Conservation (phyloP, 2,888 invertebrate genomes). For the Drosophila emarginata region DNA sequence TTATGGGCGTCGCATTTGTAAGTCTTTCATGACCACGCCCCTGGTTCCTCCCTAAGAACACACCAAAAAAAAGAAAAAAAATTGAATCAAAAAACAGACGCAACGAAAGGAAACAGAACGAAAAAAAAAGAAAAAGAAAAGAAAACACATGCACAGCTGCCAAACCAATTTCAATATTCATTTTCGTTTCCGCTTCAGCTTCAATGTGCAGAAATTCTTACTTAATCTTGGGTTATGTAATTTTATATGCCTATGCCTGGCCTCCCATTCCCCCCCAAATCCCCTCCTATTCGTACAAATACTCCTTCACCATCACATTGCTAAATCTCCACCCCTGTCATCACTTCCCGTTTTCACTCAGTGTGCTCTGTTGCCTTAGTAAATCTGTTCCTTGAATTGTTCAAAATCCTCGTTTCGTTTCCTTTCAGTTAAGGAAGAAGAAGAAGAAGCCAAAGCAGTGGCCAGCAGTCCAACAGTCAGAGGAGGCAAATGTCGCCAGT, state of each 20-base stretch:
- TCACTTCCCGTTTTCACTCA: not conserved
- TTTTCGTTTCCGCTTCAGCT: constrained; percentile 59
- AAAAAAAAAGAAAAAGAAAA: not conserved
- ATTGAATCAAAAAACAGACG: constrained; percentile 19
- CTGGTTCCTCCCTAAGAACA: constrained; percentile 1
- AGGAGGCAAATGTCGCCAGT: constrained; percentile 16
- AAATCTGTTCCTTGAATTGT: constrained; percentile 42
- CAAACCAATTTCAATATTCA: constrained; percentile 77
- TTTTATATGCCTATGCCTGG: constrained; percentile 55
- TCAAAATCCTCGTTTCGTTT: constrained; percentile 41
- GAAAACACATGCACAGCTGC: constrained; percentile 52
- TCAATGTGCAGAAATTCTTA: constrained; percentile 56
- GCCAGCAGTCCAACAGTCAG: constrained; percentile 44
- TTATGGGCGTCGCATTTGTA: constrained; percentile 51
- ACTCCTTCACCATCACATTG: not conserved
- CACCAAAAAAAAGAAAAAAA: not conserved
- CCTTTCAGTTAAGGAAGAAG: constrained; percentile 28
- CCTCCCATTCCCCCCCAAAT: not conserved
- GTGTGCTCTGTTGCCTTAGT: constrained; percentile 16
- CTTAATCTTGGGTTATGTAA: constrained; percentile 65
- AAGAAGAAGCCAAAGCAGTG: constrained; percentile 51
- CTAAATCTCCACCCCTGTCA: constrained; percentile 1
- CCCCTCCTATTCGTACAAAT: too few species aligned
- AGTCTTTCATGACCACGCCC: constrained; percentile 50
- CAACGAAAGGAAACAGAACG: constrained; percentile 1